Evolutionary conservation across 2,888 invertebrate species (phyloP).

Genomic region (Lochmaea capreae): DNA sequence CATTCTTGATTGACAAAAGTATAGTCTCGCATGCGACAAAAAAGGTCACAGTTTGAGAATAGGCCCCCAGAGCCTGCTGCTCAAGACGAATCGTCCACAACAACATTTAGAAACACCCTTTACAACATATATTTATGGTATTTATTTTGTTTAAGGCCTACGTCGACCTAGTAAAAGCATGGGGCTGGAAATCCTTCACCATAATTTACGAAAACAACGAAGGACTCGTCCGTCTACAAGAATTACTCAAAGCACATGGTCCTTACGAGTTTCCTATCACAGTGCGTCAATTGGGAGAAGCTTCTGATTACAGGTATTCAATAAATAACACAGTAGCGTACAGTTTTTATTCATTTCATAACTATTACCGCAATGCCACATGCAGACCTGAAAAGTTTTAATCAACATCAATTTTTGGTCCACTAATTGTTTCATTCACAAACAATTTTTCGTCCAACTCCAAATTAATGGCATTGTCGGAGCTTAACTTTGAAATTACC

Average conservation of each 20-base stretch:
- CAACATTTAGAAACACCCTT: too few relatives aligned
- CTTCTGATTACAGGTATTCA: conserved; percentile 83
- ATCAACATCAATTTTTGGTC: not conserved
- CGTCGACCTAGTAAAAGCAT: conserved; percentile 88
- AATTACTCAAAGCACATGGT: conserved; percentile 88
- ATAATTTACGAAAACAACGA: conserved; percentile 97
- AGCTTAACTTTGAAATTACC: not conserved
- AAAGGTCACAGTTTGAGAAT: too few relatives aligned
- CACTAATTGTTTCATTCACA: not conserved
- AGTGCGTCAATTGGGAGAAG: conserved; percentile 85
- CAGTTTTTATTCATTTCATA: too few relatives aligned
- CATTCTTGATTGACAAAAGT: too few relatives aligned
- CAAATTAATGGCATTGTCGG: not conserved
- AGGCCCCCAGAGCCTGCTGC: too few relatives aligned
- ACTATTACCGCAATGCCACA: not conserved
- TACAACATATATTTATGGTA: not conserved
- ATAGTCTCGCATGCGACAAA: too few relatives aligned
- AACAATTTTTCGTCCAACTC: not conserved
- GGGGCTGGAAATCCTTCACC: conserved; percentile 97
- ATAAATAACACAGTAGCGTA: too few relatives aligned
- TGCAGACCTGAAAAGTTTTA: not conserved
- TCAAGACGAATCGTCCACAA: too few relatives aligned
- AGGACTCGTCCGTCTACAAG: conserved; percentile 87
- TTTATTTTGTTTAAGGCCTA: conserved; percentile 75
- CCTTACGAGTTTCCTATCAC: conserved; percentile 87